A percentile compares a stretch with the other conserved stretches of the same genome.
phyloP scores from a whole-genome alignment of 2,113 vertebrate species.

The Vulpes vulpes region DNA sequence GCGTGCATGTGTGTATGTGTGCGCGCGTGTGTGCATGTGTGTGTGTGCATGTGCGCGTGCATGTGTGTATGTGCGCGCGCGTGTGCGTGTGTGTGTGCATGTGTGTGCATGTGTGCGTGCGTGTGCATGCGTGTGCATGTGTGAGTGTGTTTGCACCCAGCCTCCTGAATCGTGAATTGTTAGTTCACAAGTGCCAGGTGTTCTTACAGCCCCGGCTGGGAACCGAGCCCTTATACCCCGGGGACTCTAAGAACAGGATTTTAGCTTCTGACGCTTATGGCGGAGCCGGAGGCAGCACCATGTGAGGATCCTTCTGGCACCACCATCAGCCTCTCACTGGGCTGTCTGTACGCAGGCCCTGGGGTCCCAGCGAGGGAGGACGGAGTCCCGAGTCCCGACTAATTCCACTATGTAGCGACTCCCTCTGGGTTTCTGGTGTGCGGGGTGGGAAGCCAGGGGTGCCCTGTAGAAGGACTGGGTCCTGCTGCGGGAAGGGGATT shows the following conservation, averaged over 20 bases:
- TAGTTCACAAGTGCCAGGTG: conserved; percentile 72
- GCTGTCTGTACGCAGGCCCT: background rate
- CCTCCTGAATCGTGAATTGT: conserved; percentile 77
- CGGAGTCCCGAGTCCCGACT: background rate
- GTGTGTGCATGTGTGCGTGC: background rate
- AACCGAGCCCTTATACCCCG: conserved; percentile 62
- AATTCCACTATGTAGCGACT: background rate
- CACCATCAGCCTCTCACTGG: background rate
- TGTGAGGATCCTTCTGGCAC: background rate
- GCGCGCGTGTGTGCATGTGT: background rate
- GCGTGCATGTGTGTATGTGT: too few relatives aligned
- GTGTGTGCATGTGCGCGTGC: background rate
- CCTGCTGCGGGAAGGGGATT: background rate
- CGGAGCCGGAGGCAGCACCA: conserved; percentile 29
- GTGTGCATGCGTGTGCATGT: conserved; percentile 32
- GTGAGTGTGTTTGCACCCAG: conserved; percentile 68
- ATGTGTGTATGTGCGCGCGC: conserved; percentile 50
- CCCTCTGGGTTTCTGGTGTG: background rate
- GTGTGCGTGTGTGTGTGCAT: background rate
- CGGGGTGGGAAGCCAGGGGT: background rate
- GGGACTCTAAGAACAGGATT: conserved; percentile 40
- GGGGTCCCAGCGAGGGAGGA: background rate
- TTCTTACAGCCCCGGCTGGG: conserved; percentile 61
- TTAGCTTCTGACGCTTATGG: conserved; percentile 36
- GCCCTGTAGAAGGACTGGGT: background rate